These are phyloP conservation scores for Phrynosoma blainvillii DNA, from an alignment of 2,113 vertebrate species.

Conservation along the genomic window DNA sequence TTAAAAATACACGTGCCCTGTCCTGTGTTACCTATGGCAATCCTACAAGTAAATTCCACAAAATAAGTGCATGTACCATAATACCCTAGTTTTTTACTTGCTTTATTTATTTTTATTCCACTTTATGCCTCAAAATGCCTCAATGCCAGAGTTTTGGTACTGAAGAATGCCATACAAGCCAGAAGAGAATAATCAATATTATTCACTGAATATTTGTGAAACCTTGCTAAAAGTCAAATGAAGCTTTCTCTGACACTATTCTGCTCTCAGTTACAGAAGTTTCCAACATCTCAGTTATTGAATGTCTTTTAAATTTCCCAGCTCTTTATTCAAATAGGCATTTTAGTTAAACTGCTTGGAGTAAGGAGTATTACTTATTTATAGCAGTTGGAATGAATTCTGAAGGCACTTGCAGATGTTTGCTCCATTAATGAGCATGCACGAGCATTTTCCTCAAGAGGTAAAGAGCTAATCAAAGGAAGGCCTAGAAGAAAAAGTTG, in stretches of 20 bases:
- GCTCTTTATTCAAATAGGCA: slow-evolving; percentile 44
- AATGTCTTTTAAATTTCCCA: slow-evolving; percentile 44
- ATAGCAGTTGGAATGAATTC: neutral
- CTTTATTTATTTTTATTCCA: neutral
- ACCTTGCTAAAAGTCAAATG: slow-evolving; percentile 1
- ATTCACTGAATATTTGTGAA: neutral
- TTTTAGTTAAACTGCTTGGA: slow-evolving; percentile 32
- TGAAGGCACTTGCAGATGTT: slow-evolving; percentile 15
- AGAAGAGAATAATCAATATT: neutral
- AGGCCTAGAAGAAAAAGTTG: neutral
- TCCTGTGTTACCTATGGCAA: neutral
- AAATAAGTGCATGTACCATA: neutral
- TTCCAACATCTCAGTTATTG: slow-evolving; percentile 40
- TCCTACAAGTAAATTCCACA: neutral
- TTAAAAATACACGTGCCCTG: neutral
- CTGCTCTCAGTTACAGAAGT: slow-evolving; percentile 36
- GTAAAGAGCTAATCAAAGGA: neutral
- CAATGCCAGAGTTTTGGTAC: neutral
- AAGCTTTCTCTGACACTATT: slow-evolving; percentile 27
- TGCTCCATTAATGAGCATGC: slow-evolving; percentile 7
- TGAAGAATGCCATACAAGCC: neutral
- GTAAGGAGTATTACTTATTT: slow-evolving; percentile 23
- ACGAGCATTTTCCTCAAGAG: neutral
- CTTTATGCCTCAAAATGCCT: neutral
- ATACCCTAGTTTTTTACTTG: neutral